A percentile compares a stretch with the other conserved stretches of the same genome.
Evolutionary conservation across 2,113 vertebrate species (phyloP).

Genomic region (Corythornis madagascariensis): DNA sequence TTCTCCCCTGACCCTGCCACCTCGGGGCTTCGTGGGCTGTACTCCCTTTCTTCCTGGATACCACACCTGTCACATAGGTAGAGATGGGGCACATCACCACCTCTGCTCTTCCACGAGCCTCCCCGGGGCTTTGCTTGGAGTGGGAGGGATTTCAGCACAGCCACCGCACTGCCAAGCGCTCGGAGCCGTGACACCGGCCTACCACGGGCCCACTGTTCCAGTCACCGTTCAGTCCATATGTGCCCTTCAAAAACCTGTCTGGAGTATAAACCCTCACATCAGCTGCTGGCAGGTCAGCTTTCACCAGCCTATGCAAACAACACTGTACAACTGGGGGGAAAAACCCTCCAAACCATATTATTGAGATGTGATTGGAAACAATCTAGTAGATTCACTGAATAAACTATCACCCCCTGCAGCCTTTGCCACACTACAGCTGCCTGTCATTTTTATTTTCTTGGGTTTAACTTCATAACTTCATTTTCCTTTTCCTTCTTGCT

Average conservation of each 20-base stretch:
- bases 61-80: accelerated
- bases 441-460: conserved; percentile 60
- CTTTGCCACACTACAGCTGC: neutral
- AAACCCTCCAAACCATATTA: neutral
- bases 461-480: conserved; percentile 35
- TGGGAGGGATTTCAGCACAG: accelerated
- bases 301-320: neutral
- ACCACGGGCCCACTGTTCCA: neutral
- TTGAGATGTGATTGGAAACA: neutral
- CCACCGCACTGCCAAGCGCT: neutral
- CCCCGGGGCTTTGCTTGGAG: accelerated
- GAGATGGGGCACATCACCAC: accelerated
- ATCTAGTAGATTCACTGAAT: neutral
- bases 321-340: neutral
- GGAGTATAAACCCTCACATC: neutral
- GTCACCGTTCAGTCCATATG: neutral
- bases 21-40: neutral
- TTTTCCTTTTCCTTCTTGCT: conserved; percentile 61
- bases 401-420: neutral
- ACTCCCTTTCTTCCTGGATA: neutral
- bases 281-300: neutral
- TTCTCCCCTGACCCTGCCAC: neutral
- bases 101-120: accelerated
- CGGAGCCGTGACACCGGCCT: neutral
- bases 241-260: neutral